Percentiles rank a stretch among this genome's conserved stretches.
phyloP scores from a whole-genome alignment of 2,113 vertebrate genomes.

The Sitta europaea region DNA sequence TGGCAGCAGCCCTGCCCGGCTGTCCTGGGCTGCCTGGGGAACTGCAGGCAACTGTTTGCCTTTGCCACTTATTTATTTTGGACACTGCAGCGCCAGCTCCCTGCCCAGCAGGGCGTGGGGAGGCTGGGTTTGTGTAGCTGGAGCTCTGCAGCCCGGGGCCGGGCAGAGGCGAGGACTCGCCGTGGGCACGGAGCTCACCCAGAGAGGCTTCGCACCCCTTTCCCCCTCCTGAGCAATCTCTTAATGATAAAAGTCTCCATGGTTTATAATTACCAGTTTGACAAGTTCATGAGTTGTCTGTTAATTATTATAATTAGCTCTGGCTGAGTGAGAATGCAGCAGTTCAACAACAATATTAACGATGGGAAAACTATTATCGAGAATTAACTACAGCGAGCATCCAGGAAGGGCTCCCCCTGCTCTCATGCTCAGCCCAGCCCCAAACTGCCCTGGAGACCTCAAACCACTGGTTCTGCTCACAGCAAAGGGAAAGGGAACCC shows the following conservation, averaged over 20 bases:
- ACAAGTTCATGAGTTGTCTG: slow-evolving; percentile 81
- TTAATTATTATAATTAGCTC: slow-evolving; percentile 85
- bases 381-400: slow-evolving; percentile 26
- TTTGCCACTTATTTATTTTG: neutral
- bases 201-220: neutral
- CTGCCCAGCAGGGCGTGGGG: neutral
- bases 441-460: neutral
- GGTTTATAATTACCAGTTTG: slow-evolving; percentile 81
- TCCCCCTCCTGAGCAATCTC: slow-evolving; percentile 46
- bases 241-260: slow-evolving; percentile 70
- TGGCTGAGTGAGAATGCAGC: slow-evolving; percentile 63
- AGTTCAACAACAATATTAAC: slow-evolving; percentile 77
- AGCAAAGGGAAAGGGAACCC: neutral
- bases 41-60: neutral
- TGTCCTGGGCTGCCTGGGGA: neutral
- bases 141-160: neutral
- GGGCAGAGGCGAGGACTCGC: neutral
- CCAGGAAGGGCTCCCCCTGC: slow-evolving; percentile 18
- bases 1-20: neutral
- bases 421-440: neutral
- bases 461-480: neutral
- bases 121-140: fast-evolving
- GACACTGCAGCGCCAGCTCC: fast-evolving
- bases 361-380: slow-evolving; percentile 53
- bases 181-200: neutral